phyloP scores from a whole-genome alignment of 2,113 vertebrate genomes.

The Urocitellus parryii region DNA sequence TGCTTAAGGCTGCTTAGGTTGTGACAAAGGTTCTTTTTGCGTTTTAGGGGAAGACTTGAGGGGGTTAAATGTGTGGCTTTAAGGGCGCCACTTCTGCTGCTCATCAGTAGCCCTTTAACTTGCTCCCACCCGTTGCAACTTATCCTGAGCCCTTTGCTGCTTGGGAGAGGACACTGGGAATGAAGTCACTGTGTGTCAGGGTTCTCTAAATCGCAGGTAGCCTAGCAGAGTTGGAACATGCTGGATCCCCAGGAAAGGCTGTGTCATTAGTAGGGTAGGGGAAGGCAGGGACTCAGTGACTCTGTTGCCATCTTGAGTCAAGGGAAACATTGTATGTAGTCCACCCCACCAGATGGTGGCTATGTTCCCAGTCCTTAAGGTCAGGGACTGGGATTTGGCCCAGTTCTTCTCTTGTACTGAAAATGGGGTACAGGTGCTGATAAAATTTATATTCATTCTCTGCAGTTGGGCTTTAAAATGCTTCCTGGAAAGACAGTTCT shows the following conservation, averaged over 20 bases:
- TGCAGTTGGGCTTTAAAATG: not conserved
- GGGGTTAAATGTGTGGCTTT: not conserved
- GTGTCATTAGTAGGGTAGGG: not conserved
- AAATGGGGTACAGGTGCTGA: not conserved
- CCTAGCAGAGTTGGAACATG: not conserved
- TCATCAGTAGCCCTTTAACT: not conserved
- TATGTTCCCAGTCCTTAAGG: not conserved
- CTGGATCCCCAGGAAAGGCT: not conserved
- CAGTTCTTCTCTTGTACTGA: not conserved
- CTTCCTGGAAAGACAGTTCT: not conserved
- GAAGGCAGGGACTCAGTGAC: not conserved
- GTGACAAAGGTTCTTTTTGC: not conserved
- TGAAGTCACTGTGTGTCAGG: not conserved
- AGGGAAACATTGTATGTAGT: not conserved
- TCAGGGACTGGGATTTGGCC: not conserved
- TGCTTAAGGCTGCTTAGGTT: too few species aligned
- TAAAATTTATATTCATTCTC: not conserved
- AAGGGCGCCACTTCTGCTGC: accelerated
- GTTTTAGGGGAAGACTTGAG: not conserved
- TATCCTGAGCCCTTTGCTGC: not conserved
- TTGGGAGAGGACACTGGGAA: not conserved
- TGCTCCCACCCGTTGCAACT: not conserved
- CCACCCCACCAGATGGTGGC: accelerated
- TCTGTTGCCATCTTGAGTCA: not conserved
- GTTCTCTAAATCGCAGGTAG: not conserved